These are phyloP conservation scores for Varanus komodoensis DNA, from an alignment of 2,113 vertebrate species.

Conservation along the genomic window DNA sequence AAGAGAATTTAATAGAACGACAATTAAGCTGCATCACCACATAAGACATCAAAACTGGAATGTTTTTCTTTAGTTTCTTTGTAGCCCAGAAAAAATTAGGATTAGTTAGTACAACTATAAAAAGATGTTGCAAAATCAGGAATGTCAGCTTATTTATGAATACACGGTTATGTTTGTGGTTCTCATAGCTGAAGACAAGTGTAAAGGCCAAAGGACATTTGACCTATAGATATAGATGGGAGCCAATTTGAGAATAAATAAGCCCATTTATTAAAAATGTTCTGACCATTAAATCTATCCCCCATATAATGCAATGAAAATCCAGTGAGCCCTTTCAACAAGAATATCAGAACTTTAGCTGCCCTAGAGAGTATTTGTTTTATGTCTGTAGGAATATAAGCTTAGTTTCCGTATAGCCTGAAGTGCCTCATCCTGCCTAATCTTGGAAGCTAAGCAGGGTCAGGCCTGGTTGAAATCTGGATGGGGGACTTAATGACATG, in stretches of 20 bases:
- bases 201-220: neutral
- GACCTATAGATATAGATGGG: neutral
- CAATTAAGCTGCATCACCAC: neutral
- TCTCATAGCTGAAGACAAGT: neutral
- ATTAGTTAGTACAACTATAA: constrained; percentile 5
- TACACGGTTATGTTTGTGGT: neutral
- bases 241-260: neutral
- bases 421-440: too few relatives aligned
- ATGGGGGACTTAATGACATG: too few relatives aligned
- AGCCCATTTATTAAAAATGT: neutral
- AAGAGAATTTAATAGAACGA: constrained; percentile 8
- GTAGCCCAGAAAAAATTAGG: neutral
- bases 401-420: too few relatives aligned
- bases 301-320: too few relatives aligned
- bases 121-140: neutral
- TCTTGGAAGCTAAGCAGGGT: too few relatives aligned
- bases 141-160: neutral
- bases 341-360: too few relatives aligned
- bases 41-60: neutral
- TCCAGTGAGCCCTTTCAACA: too few relatives aligned
- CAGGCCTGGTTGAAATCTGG: too few relatives aligned
- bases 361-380: too few relatives aligned
- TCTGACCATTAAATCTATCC: too few relatives aligned
- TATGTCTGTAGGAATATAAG: too few relatives aligned
- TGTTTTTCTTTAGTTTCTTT: neutral